Evolutionary conservation across 92 coral and sea anemone genomes (phyloP).

Genomic region (Zoanthus sansibaricus): DNA sequence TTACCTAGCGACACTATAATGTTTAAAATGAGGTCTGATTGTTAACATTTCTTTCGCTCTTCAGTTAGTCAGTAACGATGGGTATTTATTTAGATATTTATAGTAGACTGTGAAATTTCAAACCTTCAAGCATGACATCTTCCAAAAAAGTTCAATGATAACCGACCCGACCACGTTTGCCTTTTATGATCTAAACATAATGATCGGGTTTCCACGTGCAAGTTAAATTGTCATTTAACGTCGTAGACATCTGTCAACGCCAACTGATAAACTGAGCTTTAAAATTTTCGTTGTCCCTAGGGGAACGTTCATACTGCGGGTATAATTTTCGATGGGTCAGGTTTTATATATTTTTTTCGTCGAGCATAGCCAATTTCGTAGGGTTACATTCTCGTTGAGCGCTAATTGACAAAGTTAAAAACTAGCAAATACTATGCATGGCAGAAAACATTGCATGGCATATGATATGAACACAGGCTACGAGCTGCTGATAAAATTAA

Average conservation of each 20-base stretch:
- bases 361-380: not conserved
- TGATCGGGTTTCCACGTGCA: too few relatives aligned
- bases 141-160: not conserved
- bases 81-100: too few relatives aligned
- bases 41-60: not conserved
- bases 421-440: not conserved
- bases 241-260: too few relatives aligned
- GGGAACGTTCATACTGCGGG: conserved; percentile 2
- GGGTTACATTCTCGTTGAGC: not conserved
- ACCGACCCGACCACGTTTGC: not conserved
- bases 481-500: not conserved
- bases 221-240: too few relatives aligned
- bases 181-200: too few relatives aligned
- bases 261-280: too few relatives aligned
- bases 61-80: not conserved
- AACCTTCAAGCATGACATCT: not conserved
- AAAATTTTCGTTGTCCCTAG: not conserved
- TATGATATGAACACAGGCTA: not conserved
- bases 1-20: not conserved
- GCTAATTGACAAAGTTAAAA: not conserved
- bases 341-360: not conserved
- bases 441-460: not conserved
- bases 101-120: not conserved
- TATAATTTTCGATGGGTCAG: conserved; percentile 1
- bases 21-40: too few relatives aligned